Percentiles rank a stretch among this genome's conserved stretches.
These are phyloP conservation scores for Macrotis lagotis DNA, from an alignment of 2,113 vertebrate species.

Conservation along the genomic window DNA sequence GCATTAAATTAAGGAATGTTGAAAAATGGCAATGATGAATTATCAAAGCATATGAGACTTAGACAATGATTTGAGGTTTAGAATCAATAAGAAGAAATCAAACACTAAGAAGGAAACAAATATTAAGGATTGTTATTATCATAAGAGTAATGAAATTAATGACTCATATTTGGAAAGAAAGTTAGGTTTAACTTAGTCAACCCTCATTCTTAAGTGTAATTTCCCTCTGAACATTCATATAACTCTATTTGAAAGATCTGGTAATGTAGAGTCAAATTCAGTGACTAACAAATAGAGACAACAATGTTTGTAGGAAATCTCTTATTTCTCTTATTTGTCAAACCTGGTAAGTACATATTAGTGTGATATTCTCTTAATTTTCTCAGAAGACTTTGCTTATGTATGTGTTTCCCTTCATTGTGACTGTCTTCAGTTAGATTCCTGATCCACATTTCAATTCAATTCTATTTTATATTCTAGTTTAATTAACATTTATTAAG, in stretches of 20 bases:
- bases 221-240: background rate
- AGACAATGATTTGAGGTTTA: background rate
- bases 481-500: background rate
- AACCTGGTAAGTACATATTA: background rate
- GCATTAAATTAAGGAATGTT: too few species aligned
- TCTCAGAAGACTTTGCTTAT: background rate
- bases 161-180: background rate
- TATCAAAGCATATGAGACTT: background rate
- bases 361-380: background rate
- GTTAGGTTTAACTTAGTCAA: background rate
- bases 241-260: background rate
- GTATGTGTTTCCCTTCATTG: background rate
- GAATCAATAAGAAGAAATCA: background rate
- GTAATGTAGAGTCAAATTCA: background rate
- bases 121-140: too few species aligned
- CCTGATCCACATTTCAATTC: background rate
- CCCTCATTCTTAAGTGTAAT: background rate
- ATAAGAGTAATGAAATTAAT: background rate
- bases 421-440: background rate
- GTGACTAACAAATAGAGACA: background rate
- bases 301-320: background rate
- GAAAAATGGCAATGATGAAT: background rate
- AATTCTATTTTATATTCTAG: too few species aligned
- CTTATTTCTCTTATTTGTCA: background rate
- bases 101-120: background rate